These are phyloP conservation scores for Drosophila watanabei DNA, from an alignment of 1,140 invertebrate species.

Conservation along the genomic window DNA sequence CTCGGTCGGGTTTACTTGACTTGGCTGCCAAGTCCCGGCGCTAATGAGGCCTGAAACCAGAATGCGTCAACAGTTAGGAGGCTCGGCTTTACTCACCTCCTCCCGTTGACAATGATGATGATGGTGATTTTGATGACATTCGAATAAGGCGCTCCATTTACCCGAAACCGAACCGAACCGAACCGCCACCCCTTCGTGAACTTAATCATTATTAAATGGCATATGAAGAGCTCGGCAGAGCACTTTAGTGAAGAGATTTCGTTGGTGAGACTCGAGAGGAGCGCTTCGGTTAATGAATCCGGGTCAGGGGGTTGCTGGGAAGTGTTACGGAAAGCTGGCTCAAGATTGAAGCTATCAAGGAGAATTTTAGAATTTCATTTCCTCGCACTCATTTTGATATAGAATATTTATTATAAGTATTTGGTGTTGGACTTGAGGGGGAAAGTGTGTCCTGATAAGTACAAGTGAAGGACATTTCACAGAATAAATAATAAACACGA, in stretches of 20 bases:
- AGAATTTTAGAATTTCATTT: slow-evolving; percentile 7
- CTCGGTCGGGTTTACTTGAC: slow-evolving; percentile 34
- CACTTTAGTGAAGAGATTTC: slow-evolving; percentile 34
- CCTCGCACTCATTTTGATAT: background rate
- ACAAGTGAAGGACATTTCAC: slow-evolving; percentile 5
- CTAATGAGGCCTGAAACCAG: slow-evolving; percentile 76
- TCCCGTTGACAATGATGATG: slow-evolving; percentile 33
- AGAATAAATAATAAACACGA: slow-evolving; percentile 3
- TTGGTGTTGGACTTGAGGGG: background rate
- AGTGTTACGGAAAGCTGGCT: slow-evolving; percentile 24
- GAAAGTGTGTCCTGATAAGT: slow-evolving; percentile 2
- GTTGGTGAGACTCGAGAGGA: background rate
- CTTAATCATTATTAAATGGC: slow-evolving; percentile 58
- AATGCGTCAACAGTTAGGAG: slow-evolving; percentile 63
- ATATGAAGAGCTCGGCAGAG: slow-evolving; percentile 37
- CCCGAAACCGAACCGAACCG: slow-evolving; percentile 1
- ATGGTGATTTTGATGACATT: slow-evolving; percentile 67
- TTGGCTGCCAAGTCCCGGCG: slow-evolving; percentile 37
- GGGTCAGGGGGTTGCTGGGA: slow-evolving; percentile 11
- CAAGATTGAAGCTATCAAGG: slow-evolving; percentile 7
- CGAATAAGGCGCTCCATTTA: slow-evolving; percentile 44
- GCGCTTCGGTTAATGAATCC: slow-evolving; percentile 30
- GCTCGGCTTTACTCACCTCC: slow-evolving; percentile 4
- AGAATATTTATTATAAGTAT: slow-evolving; percentile 11
- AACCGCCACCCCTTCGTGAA: slow-evolving; percentile 7